Percentiles rank a stretch among this genome's conserved stretches.
Conservation (phyloP, 2,797 vertebrate species). For the Eospalax fontanierii region DNA sequence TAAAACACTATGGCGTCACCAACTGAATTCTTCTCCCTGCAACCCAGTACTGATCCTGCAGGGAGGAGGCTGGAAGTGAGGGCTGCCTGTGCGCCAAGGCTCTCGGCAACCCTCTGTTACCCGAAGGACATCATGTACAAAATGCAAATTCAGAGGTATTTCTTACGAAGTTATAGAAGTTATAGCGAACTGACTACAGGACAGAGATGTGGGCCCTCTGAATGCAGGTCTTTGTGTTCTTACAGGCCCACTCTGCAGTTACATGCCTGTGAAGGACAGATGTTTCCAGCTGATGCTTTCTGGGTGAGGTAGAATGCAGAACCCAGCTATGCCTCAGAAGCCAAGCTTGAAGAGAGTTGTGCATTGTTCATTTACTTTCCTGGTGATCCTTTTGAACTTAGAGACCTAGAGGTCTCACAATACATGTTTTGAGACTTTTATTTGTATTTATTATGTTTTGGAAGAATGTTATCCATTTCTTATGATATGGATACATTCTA, state of each 20-base stretch:
- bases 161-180: slow-evolving; percentile 38
- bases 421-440: neutral
- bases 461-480: neutral
- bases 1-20: neutral
- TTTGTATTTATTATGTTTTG: too few species aligned
- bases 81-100: neutral
- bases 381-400: neutral
- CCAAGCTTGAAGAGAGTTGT: neutral
- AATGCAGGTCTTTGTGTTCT: neutral
- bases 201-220: neutral
- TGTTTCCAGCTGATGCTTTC: neutral
- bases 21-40: neutral
- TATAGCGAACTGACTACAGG: neutral
- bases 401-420: neutral
- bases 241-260: too few species aligned
- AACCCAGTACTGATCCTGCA: neutral
- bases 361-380: neutral
- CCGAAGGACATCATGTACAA: neutral
- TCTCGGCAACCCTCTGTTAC: neutral
- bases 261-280: neutral
- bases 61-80: too few species aligned
- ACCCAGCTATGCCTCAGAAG: neutral
- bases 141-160: slow-evolving; percentile 10
- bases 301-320: rapidly evolving
- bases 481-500: neutral